Conservation (phyloP, 2,797 vertebrate species). For the Parauchenoglanis ngamensis region DNA sequence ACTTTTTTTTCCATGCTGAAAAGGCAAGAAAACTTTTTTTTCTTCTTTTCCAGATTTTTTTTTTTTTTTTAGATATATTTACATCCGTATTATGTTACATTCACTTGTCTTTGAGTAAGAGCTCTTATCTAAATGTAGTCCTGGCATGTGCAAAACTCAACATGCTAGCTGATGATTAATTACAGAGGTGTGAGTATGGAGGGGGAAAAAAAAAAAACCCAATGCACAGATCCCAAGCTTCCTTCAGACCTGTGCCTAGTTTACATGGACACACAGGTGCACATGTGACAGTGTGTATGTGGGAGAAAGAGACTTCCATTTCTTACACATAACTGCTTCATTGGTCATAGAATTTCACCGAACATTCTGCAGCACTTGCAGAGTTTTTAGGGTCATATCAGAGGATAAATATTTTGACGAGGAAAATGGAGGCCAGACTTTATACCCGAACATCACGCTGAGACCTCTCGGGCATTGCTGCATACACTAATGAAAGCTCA, state of each 20-base stretch:
- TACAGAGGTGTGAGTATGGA: constrained; percentile 31
- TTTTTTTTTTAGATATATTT: constrained; percentile 1
- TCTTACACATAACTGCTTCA: constrained; percentile 63
- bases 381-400: constrained; percentile 60
- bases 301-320: constrained; percentile 40
- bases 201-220: neutral
- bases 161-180: constrained; percentile 36
- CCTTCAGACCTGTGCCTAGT: constrained; percentile 34
- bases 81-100: constrained; percentile 42
- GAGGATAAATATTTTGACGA: constrained; percentile 68
- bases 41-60: neutral
- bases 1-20: constrained; percentile 22
- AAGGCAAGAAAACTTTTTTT: neutral
- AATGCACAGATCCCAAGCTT: constrained; percentile 15
- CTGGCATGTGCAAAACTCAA: constrained; percentile 38
- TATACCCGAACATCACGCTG: constrained; percentile 60
- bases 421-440: constrained; percentile 68
- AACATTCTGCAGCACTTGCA: constrained; percentile 48
- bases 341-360: constrained; percentile 58
- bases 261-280: constrained; percentile 59
- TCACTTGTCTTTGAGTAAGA: constrained; percentile 33
- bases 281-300: constrained; percentile 55
- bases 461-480: constrained; percentile 62
- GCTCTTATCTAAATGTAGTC: constrained; percentile 49
- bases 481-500: constrained; percentile 65